These are phyloP conservation scores for Spodoptera frugiperda DNA, from an alignment of 1,140 invertebrate genomes.

Conservation along the genomic window DNA sequence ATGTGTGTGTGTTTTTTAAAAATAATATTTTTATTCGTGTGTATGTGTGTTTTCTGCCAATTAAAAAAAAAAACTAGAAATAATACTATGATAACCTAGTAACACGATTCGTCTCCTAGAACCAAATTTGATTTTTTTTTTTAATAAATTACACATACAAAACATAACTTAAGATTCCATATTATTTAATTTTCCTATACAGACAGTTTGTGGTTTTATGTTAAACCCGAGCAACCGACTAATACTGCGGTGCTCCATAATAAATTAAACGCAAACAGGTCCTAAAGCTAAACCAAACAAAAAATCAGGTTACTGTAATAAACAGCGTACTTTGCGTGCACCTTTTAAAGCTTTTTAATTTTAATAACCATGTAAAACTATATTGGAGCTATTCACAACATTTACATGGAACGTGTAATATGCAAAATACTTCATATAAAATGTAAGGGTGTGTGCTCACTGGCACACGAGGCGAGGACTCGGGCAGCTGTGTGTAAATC, in stretches of 20 bases:
- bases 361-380: constrained; percentile 38
- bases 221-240: background rate
- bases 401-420: constrained; percentile 38
- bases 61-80: too few species aligned
- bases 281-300: constrained; percentile 4
- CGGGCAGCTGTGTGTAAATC: constrained; percentile 61
- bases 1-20: too few species aligned
- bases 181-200: too few species aligned
- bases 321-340: constrained; percentile 5
- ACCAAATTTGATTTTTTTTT: too few species aligned
- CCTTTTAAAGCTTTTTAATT: constrained; percentile 30
- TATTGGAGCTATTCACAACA: constrained; percentile 23
- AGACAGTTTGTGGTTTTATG: background rate
- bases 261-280: constrained; percentile 30
- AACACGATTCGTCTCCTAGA: too few species aligned
- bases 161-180: too few species aligned
- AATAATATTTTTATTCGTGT: too few species aligned
- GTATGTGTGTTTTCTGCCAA: too few species aligned
- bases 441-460: constrained; percentile 30
- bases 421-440: constrained; percentile 42
- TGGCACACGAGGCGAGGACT: constrained; percentile 12
- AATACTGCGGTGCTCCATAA: background rate
- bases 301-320: constrained; percentile 25
- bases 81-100: too few species aligned
- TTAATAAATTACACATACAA: too few species aligned